Evolutionary conservation across 2,113 vertebrate species (phyloP).

Genomic region (Mixornis gularis): DNA sequence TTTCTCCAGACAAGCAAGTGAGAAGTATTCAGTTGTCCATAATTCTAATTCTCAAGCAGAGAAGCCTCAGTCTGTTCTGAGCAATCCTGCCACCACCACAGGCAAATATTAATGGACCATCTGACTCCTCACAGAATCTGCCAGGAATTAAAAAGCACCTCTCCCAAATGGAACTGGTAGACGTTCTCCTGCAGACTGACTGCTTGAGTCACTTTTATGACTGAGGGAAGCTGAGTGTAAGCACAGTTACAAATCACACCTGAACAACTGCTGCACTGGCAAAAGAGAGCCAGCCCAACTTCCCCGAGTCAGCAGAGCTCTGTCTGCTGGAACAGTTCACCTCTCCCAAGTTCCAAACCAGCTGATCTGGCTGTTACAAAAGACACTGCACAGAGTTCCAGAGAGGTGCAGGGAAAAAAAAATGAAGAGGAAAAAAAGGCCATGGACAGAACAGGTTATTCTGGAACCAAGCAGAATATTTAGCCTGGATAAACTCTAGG

Average conservation of each 20-base stretch:
- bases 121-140: background rate
- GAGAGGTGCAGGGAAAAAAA: background rate
- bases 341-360: slow-evolving; percentile 3
- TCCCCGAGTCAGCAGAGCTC: slow-evolving; percentile 22
- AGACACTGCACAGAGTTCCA: slow-evolving; percentile 6
- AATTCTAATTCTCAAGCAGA: background rate
- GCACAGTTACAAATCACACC: slow-evolving; percentile 8
- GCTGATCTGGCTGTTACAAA: slow-evolving; percentile 21
- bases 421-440: background rate
- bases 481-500: background rate
- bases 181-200: background rate
- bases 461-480: background rate
- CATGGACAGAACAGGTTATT: background rate
- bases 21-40: background rate
- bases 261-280: background rate
- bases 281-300: background rate
- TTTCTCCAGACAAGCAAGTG: background rate
- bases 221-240: background rate
- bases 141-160: background rate
- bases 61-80: background rate
- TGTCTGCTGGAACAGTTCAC: background rate
- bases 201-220: slow-evolving; percentile 2
- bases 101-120: background rate
- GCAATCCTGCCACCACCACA: background rate
- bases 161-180: background rate